Conservation (phyloP, 64 coral and sea anemone genomes). For the Dendrophyllia cribrosa region DNA sequence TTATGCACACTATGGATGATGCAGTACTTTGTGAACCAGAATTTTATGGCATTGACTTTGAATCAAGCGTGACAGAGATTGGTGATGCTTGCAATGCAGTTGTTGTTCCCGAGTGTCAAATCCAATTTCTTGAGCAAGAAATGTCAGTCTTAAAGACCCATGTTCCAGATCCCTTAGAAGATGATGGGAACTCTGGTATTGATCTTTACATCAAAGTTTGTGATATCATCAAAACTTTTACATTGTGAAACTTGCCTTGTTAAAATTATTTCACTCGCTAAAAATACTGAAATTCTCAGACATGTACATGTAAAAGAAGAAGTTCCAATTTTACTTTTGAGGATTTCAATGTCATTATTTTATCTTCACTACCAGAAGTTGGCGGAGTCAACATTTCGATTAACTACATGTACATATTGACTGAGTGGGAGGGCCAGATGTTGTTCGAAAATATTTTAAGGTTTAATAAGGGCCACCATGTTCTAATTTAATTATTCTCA, state of each 20-base stretch:
- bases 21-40: slow-evolving; percentile 39
- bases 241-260: slow-evolving; percentile 14
- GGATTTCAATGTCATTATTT: no score
- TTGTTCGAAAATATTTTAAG: no score
- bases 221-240: slow-evolving; percentile 25
- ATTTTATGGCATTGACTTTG: slow-evolving; percentile 56
- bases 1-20: not conserved
- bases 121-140: slow-evolving; percentile 37
- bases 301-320: no score
- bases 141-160: slow-evolving; percentile 40
- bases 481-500: no score
- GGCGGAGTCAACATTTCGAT: no score
- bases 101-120: slow-evolving; percentile 30
- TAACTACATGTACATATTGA: no score
- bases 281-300: no score
- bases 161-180: slow-evolving; percentile 60
- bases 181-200: slow-evolving; percentile 68
- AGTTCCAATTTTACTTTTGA: no score
- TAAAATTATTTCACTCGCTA: not conserved
- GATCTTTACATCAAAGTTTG: slow-evolving; percentile 55
- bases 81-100: slow-evolving; percentile 18
- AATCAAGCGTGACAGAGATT: slow-evolving; percentile 46
- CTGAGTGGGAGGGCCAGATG: no score
- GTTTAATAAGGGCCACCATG: no score
- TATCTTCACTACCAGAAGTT: no score